These are phyloP conservation scores for Nomada fabriciana DNA, from an alignment of 2,888 invertebrate species.

Conservation along the genomic window DNA sequence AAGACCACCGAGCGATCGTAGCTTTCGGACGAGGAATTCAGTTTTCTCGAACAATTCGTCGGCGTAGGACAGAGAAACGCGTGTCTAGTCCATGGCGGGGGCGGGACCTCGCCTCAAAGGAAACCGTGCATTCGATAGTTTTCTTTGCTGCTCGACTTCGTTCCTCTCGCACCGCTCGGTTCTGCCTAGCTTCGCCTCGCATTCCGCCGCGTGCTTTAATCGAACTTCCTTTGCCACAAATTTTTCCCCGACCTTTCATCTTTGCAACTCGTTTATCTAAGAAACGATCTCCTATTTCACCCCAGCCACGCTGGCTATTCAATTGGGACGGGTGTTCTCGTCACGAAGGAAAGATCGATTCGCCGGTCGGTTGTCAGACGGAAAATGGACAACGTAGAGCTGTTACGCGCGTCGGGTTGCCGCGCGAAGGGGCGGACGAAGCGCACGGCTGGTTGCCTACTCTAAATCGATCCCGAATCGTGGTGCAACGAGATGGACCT, in stretches of 20 bases:
- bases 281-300: not conserved
- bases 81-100: not conserved
- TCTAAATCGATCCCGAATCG: slow-evolving; percentile 58
- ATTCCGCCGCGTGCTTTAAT: slow-evolving; percentile 3
- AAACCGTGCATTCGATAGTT: slow-evolving; percentile 9
- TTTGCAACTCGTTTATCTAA: too few relatives aligned
- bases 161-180: not conserved
- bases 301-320: not conserved
- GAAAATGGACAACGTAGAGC: not conserved
- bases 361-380: not conserved
- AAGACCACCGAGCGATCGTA: slow-evolving; percentile 12
- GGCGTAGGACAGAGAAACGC: slow-evolving; percentile 2
- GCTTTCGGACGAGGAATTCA: slow-evolving; percentile 7
- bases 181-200: not conserved
- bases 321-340: not conserved
- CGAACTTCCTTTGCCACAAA: not conserved
- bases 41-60: slow-evolving; percentile 33
- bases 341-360: slow-evolving; percentile 1
- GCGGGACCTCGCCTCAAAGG: slow-evolving; percentile 15
- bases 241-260: not conserved
- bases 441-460: slow-evolving; percentile 28
- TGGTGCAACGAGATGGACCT: slow-evolving; percentile 78
- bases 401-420: not conserved
- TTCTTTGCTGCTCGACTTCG: not conserved
- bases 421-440: slow-evolving; percentile 16